Evolutionary conservation across 1,140 invertebrate species (phyloP).

Genomic region (Harpegnathos saltator): DNA sequence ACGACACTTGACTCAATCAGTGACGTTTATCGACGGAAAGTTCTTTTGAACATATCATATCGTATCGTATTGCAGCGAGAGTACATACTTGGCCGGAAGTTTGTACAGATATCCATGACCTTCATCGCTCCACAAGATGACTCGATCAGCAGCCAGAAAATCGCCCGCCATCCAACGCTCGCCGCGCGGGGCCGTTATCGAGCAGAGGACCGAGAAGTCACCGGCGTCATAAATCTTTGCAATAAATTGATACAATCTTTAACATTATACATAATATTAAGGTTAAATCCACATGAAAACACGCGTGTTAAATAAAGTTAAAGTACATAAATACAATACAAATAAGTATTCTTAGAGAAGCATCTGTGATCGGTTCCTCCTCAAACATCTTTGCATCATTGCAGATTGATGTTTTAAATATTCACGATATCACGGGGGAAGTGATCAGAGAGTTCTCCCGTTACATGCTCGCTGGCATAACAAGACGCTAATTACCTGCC

Average conservation of each 20-base stretch:
- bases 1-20: constrained; percentile 4
- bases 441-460: background rate
- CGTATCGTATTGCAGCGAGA: background rate
- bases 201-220: constrained; percentile 97
- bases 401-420: no score
- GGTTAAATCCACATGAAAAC: constrained; percentile 3
- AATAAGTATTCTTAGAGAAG: no score
- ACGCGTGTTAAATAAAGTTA: no score
- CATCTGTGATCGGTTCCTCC: no score
- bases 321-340: no score
- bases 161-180: constrained; percentile 98
- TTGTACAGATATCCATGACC: constrained; percentile 98
- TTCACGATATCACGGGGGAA: no score
- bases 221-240: constrained; percentile 94
- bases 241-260: constrained; percentile 54
- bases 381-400: constrained; percentile 27
- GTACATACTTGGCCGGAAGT: constrained; percentile 96
- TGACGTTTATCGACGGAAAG: background rate
- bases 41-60: background rate
- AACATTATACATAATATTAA: constrained; percentile 22
- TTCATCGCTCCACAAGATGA: constrained; percentile 97
- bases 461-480: background rate
- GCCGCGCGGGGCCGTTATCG: constrained; percentile 92
- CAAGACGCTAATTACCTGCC: constrained; percentile 91
- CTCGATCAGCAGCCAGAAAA: constrained; percentile 95